A percentile compares a stretch with the other conserved stretches of the same genome.
Evolutionary conservation across 2,797 vertebrate species (phyloP).

Genomic region (Thalassophryne amazonica): DNA sequence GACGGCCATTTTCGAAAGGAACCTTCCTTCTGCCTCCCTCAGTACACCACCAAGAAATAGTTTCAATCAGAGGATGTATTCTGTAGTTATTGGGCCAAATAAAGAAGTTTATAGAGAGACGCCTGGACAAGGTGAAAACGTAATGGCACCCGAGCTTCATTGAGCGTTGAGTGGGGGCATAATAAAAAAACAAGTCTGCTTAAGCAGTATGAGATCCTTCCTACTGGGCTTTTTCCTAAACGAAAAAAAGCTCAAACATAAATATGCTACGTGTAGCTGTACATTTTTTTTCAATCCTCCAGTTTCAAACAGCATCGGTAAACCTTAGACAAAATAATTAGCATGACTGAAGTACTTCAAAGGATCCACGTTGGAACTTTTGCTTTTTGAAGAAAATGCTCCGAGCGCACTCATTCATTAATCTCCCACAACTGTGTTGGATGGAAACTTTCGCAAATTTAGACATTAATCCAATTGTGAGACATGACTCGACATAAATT

Average conservation of each 20-base stretch:
- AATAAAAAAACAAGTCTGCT: no score
- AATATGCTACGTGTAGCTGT: not conserved
- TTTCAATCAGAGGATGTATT: no score
- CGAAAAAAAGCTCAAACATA: no score
- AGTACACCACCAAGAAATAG: no score
- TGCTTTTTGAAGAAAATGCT: slow-evolving; percentile 34
- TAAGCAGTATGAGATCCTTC: no score
- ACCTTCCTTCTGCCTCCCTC: no score
- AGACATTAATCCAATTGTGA: slow-evolving; percentile 7
- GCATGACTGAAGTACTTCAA: slow-evolving; percentile 25
- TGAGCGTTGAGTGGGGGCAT: no score
- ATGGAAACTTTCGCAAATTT: not conserved
- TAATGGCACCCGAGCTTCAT: no score
- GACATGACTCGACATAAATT: not conserved
- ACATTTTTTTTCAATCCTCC: not conserved
- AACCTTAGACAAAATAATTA: slow-evolving; percentile 1
- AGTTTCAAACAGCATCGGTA: slow-evolving; percentile 5
- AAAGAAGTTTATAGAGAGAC: no score
- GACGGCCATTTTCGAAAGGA: no score
- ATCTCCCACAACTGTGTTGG: not conserved
- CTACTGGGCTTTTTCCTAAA: not conserved
- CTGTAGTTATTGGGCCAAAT: no score
- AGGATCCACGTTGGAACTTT: not conserved
- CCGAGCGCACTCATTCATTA: slow-evolving; percentile 35
- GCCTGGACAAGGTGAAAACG: no score